Evolutionary conservation across 2,113 vertebrate species (phyloP).

Genomic region (Vidua macroura): DNA sequence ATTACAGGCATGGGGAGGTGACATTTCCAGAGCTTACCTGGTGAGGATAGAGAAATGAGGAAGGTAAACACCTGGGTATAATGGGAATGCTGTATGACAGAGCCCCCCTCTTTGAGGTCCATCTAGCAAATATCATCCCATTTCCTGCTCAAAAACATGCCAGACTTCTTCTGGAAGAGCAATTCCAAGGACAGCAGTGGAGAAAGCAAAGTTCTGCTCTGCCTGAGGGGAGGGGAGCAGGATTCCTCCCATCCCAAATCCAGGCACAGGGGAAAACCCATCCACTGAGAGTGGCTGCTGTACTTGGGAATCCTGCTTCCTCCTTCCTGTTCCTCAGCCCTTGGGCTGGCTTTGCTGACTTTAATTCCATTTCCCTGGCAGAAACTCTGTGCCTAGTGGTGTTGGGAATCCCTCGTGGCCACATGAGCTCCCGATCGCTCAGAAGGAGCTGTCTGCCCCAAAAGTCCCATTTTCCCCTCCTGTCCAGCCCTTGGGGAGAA

Average conservation of each 20-base stretch:
- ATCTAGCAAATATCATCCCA: background rate
- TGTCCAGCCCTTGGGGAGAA: fast-evolving
- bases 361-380: background rate
- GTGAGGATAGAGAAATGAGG: background rate
- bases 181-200: background rate
- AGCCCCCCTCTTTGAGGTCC: background rate
- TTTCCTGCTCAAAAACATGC: background rate
- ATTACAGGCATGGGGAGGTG: background rate
- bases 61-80: background rate
- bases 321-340: background rate
- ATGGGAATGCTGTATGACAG: background rate
- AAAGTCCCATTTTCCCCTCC: background rate
- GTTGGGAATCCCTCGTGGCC: fast-evolving
- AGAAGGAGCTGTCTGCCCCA: background rate
- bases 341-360: background rate
- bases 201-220: background rate
- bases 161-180: background rate
- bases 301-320: background rate
- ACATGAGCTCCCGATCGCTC: background rate
- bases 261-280: background rate
- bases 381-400: background rate
- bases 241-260: background rate
- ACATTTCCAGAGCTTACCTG: conserved; percentile 5
- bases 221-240: background rate
- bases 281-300: fast-evolving